Percentiles rank a stretch among this genome's conserved stretches.
Evolutionary conservation across 2,888 invertebrate species (phyloP).

Genomic region (Altica lythri): DNA sequence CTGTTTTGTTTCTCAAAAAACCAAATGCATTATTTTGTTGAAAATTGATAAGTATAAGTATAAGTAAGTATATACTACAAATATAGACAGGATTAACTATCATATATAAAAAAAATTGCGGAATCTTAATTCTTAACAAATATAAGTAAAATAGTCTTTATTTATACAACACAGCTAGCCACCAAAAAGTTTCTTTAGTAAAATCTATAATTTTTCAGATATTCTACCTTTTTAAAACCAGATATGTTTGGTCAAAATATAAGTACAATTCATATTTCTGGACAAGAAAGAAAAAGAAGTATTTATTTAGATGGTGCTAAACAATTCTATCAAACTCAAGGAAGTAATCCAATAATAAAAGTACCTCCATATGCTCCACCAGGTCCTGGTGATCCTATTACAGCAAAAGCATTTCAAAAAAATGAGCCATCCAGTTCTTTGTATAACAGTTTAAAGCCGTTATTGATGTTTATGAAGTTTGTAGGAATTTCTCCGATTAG

Average conservation of each 20-base stretch:
- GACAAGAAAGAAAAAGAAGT: conserved; percentile 35
- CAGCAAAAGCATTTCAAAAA: conserved; percentile 33
- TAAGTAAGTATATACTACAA: too few species aligned
- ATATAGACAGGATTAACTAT: too few species aligned
- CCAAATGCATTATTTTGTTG: too few species aligned
- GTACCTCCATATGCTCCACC: conserved; percentile 44
- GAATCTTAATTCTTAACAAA: too few species aligned
- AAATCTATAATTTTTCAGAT: too few species aligned
- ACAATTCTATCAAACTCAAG: conserved; percentile 38
- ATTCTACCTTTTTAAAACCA: background rate
- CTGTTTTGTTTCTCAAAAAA: too few species aligned
- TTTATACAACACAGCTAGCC: too few species aligned
- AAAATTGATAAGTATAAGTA: too few species aligned
- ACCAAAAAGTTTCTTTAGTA: too few species aligned
- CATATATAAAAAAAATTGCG: too few species aligned
- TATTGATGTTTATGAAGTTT: conserved; percentile 58
- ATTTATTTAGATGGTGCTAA: conserved; percentile 50
- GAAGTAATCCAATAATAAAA: conserved; percentile 39
- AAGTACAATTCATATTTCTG: conserved; percentile 32
- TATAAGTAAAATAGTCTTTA: too few species aligned
- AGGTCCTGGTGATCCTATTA: conserved; percentile 22
- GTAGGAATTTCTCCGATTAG: conserved; percentile 69
- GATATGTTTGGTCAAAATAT: conserved; percentile 37
- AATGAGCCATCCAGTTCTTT: conserved; percentile 29
- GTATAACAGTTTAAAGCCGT: conserved; percentile 56